A percentile compares a stretch with the other conserved stretches of the same genome.
Conservation (phyloP, 2,797 vertebrate genomes). For the Rhynchotus rufescens region DNA sequence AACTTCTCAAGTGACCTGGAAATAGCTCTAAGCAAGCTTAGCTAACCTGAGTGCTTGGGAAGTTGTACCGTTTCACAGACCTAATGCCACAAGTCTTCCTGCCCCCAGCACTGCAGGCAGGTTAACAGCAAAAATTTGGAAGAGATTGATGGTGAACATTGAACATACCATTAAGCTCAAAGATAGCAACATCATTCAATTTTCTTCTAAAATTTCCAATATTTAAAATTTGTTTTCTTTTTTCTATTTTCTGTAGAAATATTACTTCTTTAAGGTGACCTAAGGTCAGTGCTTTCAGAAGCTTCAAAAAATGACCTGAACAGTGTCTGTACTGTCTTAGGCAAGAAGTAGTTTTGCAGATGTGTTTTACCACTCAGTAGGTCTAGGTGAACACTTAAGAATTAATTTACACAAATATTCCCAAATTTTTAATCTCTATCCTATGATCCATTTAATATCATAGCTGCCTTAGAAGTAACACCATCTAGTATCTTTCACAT, state of each 20-base stretch:
- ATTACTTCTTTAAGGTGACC: background rate
- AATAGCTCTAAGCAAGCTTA: background rate
- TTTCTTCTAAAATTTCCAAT: background rate
- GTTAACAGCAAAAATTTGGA: background rate
- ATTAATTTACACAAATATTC: background rate
- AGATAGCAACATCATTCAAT: background rate
- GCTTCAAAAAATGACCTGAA: background rate
- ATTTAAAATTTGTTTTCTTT: background rate
- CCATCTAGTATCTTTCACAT: background rate
- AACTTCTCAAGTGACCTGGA: background rate
- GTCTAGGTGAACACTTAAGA: background rate
- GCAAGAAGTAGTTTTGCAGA: background rate
- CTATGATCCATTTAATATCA: background rate
- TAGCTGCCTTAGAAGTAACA: background rate
- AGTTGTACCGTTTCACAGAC: background rate
- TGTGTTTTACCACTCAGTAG: background rate
- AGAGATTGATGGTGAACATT: rapidly evolving
- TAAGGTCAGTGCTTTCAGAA: background rate
- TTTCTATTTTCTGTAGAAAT: background rate
- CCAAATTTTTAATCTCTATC: background rate
- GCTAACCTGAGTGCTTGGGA: background rate
- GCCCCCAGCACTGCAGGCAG: background rate
- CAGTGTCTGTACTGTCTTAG: background rate
- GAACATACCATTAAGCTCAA: background rate
- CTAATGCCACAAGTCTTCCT: background rate